A percentile compares a stretch with the other conserved stretches of the same genome.
Conservation (phyloP, 1,140 invertebrate species). For the Acarapis woodi region DNA sequence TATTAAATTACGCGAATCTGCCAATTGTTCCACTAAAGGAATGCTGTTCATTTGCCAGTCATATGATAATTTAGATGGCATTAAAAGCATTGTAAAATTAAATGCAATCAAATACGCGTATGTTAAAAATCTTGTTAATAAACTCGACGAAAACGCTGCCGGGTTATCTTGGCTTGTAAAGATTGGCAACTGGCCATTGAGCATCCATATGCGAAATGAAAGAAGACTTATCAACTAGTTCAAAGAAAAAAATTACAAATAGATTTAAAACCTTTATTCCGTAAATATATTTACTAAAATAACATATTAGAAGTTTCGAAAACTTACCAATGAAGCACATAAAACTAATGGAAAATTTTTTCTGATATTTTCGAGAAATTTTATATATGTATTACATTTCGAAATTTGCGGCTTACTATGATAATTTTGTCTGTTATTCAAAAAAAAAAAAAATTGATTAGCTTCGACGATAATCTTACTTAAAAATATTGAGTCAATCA, state of each 20-base stretch:
- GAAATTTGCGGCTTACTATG: too few species aligned
- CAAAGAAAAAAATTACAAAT: not conserved
- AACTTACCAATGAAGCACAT: too few species aligned
- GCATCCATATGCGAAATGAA: slow-evolving; percentile 21
- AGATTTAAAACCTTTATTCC: not conserved
- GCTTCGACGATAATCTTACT: too few species aligned
- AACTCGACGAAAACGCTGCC: slow-evolving; percentile 29
- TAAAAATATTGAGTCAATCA: too few species aligned
- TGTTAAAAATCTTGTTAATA: slow-evolving; percentile 18
- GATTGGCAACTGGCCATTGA: slow-evolving; percentile 39
- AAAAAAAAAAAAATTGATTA: too few species aligned
- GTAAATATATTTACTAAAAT: too few species aligned
- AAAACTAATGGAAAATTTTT: too few species aligned
- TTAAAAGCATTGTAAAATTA: slow-evolving; percentile 22
- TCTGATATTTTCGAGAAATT: too few species aligned
- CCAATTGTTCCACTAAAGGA: slow-evolving; percentile 18
- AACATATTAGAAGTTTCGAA: too few species aligned
- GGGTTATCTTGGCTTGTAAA: slow-evolving; percentile 74
- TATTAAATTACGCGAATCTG: slow-evolving; percentile 20
- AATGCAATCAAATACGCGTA: slow-evolving; percentile 24
- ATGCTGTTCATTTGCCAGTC: slow-evolving; percentile 29
- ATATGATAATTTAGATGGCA: slow-evolving; percentile 22
- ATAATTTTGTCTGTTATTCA: too few species aligned
- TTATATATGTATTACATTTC: too few species aligned
- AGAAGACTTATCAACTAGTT: slow-evolving; percentile 1